These are phyloP conservation scores for Pterophyllum scalare DNA, from an alignment of 2,113 vertebrate genomes.

Conservation along the genomic window DNA sequence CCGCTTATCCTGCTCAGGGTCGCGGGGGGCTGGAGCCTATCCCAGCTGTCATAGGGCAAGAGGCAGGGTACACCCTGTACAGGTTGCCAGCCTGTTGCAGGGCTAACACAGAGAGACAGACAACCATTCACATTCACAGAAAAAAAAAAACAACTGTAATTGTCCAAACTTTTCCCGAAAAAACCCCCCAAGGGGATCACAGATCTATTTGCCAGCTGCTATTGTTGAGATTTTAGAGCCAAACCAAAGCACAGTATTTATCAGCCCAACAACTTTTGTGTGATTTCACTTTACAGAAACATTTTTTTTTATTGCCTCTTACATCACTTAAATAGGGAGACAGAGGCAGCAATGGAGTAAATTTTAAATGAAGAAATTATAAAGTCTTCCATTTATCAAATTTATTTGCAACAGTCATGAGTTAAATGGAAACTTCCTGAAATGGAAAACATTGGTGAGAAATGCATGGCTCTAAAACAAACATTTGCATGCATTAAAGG, in stretches of 20 bases:
- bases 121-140: no score
- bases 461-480: background rate
- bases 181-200: no score
- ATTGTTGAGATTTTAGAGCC: no score
- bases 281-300: background rate
- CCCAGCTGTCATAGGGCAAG: no score
- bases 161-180: no score
- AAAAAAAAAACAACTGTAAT: no score
- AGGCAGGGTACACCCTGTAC: no score
- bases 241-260: background rate
- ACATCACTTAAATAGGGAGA: background rate
- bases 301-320: background rate
- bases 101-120: no score
- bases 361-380: background rate
- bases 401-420: background rate
- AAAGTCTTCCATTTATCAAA: slow-evolving; percentile 1
- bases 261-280: background rate
- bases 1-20: no score
- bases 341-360: background rate
- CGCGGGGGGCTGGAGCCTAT: no score
- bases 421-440: background rate
- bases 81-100: no score
- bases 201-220: no score
- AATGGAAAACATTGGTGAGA: background rate
- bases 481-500: background rate